A percentile compares a stretch with the other conserved stretches of the same genome.
Conservation (phyloP, 1,140 invertebrate genomes). For the Apis dorsata region DNA sequence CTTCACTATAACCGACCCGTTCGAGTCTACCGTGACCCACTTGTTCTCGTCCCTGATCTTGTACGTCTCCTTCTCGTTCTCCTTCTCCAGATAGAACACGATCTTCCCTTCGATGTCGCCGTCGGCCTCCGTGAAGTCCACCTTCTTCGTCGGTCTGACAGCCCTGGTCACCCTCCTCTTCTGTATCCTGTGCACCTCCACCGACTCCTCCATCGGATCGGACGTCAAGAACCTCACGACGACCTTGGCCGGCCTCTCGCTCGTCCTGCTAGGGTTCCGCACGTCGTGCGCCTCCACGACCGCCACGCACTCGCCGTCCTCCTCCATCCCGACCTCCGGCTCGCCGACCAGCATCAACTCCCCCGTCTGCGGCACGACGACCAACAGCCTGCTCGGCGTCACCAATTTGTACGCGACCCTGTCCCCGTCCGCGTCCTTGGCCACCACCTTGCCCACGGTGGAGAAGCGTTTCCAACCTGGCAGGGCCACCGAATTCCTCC, state of each 20-base stretch:
- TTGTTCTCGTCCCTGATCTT: slow-evolving; percentile 96
- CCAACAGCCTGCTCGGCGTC: slow-evolving; percentile 88
- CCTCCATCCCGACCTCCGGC: slow-evolving; percentile 80
- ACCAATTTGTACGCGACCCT: slow-evolving; percentile 90
- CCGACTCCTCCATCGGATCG: slow-evolving; percentile 72
- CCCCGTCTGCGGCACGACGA: slow-evolving; percentile 95
- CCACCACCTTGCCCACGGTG: slow-evolving; percentile 89
- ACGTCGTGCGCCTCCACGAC: slow-evolving; percentile 91
- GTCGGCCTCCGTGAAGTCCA: slow-evolving; percentile 94
- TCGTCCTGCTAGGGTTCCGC: slow-evolving; percentile 85
- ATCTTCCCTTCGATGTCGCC: slow-evolving; percentile 92
- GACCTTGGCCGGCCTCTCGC: slow-evolving; percentile 86
- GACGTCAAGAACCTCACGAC: slow-evolving; percentile 87
- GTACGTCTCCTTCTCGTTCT: slow-evolving; percentile 94
- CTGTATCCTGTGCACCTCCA: slow-evolving; percentile 82
- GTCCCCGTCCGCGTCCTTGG: slow-evolving; percentile 92
- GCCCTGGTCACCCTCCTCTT: slow-evolving; percentile 92
- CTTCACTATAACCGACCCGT: slow-evolving; percentile 94
- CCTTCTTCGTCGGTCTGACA: slow-evolving; percentile 93
- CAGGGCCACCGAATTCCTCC: slow-evolving; percentile 79
- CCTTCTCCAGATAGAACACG: slow-evolving; percentile 94
- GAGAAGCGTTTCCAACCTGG: slow-evolving; percentile 88
- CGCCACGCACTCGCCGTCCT: slow-evolving; percentile 84
- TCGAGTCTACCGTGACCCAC: slow-evolving; percentile 95
- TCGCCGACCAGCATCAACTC: slow-evolving; percentile 90